These are phyloP conservation scores for Trematomus loennbergii DNA, from an alignment of 2,113 vertebrate genomes.

Conservation along the genomic window DNA sequence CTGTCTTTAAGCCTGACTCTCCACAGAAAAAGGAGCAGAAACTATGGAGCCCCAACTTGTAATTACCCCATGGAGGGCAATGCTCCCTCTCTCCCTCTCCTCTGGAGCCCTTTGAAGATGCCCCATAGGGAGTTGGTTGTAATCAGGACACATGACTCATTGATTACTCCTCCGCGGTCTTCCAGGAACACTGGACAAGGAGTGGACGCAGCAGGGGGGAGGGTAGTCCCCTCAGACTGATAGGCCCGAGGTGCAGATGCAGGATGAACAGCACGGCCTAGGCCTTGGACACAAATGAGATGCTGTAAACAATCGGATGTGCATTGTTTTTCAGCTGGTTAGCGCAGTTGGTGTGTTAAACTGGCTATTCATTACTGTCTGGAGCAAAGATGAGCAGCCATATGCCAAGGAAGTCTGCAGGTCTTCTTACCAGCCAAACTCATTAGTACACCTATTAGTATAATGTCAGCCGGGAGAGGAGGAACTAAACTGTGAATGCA, in stretches of 20 bases:
- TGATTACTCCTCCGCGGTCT: slow-evolving; percentile 73
- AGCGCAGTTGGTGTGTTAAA: slow-evolving; percentile 36
- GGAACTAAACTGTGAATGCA: slow-evolving; percentile 17
- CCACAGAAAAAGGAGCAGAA: slow-evolving; percentile 63
- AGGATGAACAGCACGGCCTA: slow-evolving; percentile 28
- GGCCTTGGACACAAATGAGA: slow-evolving; percentile 52
- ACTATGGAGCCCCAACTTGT: slow-evolving; percentile 68
- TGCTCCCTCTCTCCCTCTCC: slow-evolving; percentile 63
- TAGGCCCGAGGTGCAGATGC: slow-evolving; percentile 30
- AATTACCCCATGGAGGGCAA: slow-evolving; percentile 81
- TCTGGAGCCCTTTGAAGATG: slow-evolving; percentile 76
- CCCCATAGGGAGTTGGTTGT: slow-evolving; percentile 75
- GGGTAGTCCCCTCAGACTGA: slow-evolving; percentile 28
- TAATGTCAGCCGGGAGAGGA: slow-evolving; percentile 13
- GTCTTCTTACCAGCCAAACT: slow-evolving; percentile 33
- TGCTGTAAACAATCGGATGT: slow-evolving; percentile 52
- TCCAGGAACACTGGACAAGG: slow-evolving; percentile 68
- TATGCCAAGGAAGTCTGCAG: slow-evolving; percentile 23
- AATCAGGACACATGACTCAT: slow-evolving; percentile 80
- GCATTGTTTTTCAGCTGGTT: slow-evolving; percentile 48
- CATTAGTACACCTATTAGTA: slow-evolving; percentile 47
- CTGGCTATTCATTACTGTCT: slow-evolving; percentile 57
- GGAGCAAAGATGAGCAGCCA: slow-evolving; percentile 27
- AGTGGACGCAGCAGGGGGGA: slow-evolving; percentile 59
- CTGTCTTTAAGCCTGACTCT: slow-evolving; percentile 73